Evolutionary conservation across 2,888 invertebrate genomes (phyloP).

Genomic region (Sylvicola fuscatus): DNA sequence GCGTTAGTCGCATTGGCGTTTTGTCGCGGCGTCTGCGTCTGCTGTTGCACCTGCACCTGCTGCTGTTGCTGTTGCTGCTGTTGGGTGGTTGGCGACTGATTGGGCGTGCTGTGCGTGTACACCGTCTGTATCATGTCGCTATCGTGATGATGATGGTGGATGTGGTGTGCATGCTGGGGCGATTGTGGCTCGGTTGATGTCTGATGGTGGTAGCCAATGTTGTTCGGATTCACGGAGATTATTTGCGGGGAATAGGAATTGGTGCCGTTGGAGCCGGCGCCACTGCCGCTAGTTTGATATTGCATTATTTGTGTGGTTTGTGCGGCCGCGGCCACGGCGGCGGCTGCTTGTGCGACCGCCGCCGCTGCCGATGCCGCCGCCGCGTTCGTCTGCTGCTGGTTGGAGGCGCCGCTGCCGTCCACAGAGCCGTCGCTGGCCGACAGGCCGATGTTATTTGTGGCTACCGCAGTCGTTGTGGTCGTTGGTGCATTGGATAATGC

Average conservation of each 20-base stretch:
- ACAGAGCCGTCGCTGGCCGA: constrained; percentile 8
- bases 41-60: constrained; percentile 13
- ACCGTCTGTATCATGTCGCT: constrained; percentile 28
- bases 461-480: constrained; percentile 12
- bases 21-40: constrained; percentile 11
- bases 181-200: constrained; percentile 33
- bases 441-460: constrained; percentile 26
- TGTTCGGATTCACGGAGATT: constrained; percentile 25
- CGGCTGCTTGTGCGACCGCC: constrained; percentile 3
- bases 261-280: neutral
- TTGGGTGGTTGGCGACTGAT: constrained; percentile 18
- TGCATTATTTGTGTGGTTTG: constrained; percentile 14
- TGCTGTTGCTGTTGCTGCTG: constrained; percentile 13
- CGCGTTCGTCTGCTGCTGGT: constrained; percentile 6
- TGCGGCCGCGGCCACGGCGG: too few species aligned
- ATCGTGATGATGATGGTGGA: constrained; percentile 18
- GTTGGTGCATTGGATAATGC: constrained; percentile 29
- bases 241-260: constrained; percentile 23
- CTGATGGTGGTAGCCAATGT: constrained; percentile 29
- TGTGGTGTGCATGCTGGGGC: neutral
- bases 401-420: constrained; percentile 5
- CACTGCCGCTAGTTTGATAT: constrained; percentile 11
- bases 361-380: constrained; percentile 8
- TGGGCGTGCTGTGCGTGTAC: constrained; percentile 27
- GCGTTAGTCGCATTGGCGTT: constrained; percentile 22